Evolutionary conservation across 2,113 vertebrate genomes (phyloP), one percentile per base, ranked within the genome.

Genomic region (human): DNA sequence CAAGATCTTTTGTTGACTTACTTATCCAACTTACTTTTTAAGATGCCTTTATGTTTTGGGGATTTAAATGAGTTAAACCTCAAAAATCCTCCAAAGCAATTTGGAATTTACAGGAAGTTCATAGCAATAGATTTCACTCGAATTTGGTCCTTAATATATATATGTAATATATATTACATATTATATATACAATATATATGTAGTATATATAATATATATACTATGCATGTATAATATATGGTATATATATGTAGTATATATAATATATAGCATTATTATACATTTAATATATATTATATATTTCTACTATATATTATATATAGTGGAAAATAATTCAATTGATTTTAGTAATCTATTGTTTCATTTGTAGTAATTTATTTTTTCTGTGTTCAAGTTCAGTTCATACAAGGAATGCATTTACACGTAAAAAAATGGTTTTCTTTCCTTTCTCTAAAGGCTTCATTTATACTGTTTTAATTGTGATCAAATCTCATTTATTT

Each of bases 401-500:
- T 90, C 70, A 78, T 87, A 80, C 23, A 2, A 70, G 17, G 32
- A 93, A 86, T 73, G 16, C 35, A 68, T 79, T 76, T 96, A 61
- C n/a, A 89, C 8, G 5, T 81, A 14, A 12, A 27, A 10, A 52
- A 81, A 64, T 66, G 8, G 12, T 52, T 90, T 76, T 11, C n/a
- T 87, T 97, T 75, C 32, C 87, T 89, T 27, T 81, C 1, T 89
- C n/a, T 68, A 43, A 90, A 78, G 50, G 5, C n/a, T 94, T 68
- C 6, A 38, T 89, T 90, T 94, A 57, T 61, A 94, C 66, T 97
- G 40, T 96, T 93, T 97, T 92, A 45, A 61, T 43, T 94, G 61
- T 79, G 40, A 91, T 96, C 18, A 95, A 90, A 94, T 90, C n/a
- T 90, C 43, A 81, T 88, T 75, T 88, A 86, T 90, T 94, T 95